Base-by-base conservation (phyloP, 2,797 vertebrate genomes). In the Erpetoichthys calabaricus region DNA sequence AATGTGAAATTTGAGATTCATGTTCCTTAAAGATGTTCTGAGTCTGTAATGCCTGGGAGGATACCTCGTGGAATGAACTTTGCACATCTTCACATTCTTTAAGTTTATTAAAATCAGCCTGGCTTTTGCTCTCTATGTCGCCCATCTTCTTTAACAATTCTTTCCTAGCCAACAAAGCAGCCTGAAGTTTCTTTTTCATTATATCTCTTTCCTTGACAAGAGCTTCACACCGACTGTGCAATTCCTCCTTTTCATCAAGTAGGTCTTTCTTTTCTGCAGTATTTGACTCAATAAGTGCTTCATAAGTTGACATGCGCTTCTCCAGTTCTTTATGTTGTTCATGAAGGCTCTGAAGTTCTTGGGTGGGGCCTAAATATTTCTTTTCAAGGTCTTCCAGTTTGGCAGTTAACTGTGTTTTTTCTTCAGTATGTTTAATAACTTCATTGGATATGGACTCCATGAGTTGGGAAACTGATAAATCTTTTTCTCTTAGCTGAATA, bases 161-260 rank as follows among this genome's bases (percentile, higher is more conserved):
- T 65, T 89, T 88, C 45, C 90, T 83, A 8, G 90, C 55, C 41
- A 91, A 54, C 43, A 92, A 70, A 0, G 85, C 86, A 3, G 87
- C 91, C 57, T 93, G 89, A 52, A 92, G 83, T 60, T 93, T 94
- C 72, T 87, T 91, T 71, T 83, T 92, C 10, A 81, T 45, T 0
- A 70, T 77, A 2, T 92, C 90, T 69, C 84, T 91, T 58, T 92
- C 90, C 73, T 88, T 89, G 0, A 65, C 66, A 6, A 79, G 52
- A 58, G 78, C 81, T 41, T 70, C 64, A 2, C 87, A 57, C 43
- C 83, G 76, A 2, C 55, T 9, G 70, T 75, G 78, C 5, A 85
- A 59, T 44, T 81, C 65, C 3, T 75, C 73, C 1, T 77, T 86
- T 56, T 80, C 77, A 47, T 66, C 75, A 9, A 67, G 5, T 55